A percentile compares a stretch with the other conserved stretches of the same genome.
Evolutionary conservation across 2,888 invertebrate genomes (phyloP).

Genomic region (Oxyscelio sp.): DNA sequence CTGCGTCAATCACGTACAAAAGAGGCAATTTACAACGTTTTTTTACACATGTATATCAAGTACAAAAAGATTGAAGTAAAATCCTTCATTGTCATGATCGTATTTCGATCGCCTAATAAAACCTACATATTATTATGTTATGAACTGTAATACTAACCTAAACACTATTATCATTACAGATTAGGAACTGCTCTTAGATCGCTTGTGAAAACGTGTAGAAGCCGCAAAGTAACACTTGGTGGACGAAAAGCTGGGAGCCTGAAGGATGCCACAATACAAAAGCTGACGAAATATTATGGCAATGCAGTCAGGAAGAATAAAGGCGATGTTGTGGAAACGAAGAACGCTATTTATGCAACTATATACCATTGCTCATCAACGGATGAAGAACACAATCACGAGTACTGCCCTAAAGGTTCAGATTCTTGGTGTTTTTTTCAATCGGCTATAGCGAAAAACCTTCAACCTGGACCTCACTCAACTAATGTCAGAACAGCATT

Average conservation of each 20-base stretch:
- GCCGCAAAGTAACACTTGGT: background rate
- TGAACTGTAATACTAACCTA: background rate
- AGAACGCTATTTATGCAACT: constrained; percentile 33
- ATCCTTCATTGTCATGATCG: background rate
- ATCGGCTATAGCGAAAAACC: constrained; percentile 1
- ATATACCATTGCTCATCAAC: constrained; percentile 56
- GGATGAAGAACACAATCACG: constrained; percentile 30
- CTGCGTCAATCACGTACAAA: background rate
- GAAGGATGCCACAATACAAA: background rate
- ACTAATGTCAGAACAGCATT: constrained; percentile 6
- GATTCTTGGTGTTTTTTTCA: constrained; percentile 64
- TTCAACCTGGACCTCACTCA: constrained; percentile 24
- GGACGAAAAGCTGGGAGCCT: constrained; percentile 12
- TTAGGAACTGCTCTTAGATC: constrained; percentile 28
- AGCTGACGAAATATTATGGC: constrained; percentile 5
- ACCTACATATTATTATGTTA: background rate
- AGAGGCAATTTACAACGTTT: background rate
- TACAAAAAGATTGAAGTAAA: background rate
- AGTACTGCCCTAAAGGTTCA: constrained; percentile 31
- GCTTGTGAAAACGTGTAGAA: constrained; percentile 14
- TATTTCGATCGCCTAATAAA: background rate
- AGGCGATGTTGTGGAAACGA: background rate
- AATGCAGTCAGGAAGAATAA: background rate
- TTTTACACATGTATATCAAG: background rate
- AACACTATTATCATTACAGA: background rate